Base-by-base conservation (phyloP, 2,888 invertebrate species). In the Apoda limacodes region DNA sequence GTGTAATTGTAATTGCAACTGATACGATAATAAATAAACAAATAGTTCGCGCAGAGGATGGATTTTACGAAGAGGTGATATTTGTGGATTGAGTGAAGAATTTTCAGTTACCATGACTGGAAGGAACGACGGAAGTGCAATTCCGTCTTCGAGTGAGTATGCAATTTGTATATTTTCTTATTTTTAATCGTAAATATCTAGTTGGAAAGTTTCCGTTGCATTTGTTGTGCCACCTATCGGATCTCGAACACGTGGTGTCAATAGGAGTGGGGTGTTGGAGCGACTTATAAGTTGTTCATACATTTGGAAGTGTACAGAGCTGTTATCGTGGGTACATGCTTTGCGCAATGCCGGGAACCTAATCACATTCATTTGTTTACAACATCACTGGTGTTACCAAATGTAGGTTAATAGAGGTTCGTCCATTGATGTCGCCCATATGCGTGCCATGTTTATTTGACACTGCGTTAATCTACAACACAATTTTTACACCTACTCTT, bases 71-170 rank as follows among this genome's bases (percentile, higher is more conserved):
- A 58, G 52, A 74, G 75, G 71, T 78, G 78, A 76, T 78, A 72
- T 58, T 55, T 59, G 68, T 70, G 67, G 72, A 69, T 62, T 64
- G 54, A 54, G 60, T 67, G 63, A 52, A 59, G 52, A 55, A 60
- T 63, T 63, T 57, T 55, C 57, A 61, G 54, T 64, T 72, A 78
- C 66, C 63, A 80, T 80, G 80, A 78, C 69, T 68, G 76, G 68
- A 64, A 72, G 70, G 66, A 71, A 70, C 70, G 72, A 67, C 74
- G 78, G 78, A 76, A 75, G 70, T 78, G 75, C 75, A 80, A 74
- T 74, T 75, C 74, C 76, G 66, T 71, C 75, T 74, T 71, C 67
- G 51, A 75, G 78, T 80, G 62, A 80, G 78, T 76, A 68, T 49
- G 36, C 41, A 37, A 52, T 46, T 39, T 43, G 45, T 45, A 45